These are phyloP conservation scores for Lamellibrachia luymesi DNA, from an alignment of 1,140 invertebrate genomes.

Conservation along the genomic window DNA sequence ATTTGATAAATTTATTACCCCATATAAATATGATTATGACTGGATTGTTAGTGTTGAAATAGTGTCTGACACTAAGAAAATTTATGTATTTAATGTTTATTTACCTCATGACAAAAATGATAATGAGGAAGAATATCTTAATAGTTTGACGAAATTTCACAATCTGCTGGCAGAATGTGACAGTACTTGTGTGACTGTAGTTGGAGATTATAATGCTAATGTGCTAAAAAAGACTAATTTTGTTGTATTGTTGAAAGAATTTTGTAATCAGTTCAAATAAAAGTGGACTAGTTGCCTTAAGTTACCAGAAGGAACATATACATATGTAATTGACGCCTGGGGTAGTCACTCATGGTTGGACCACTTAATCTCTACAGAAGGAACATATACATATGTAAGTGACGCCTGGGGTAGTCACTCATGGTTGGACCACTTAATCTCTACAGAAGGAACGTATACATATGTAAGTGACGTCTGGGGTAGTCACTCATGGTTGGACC, in stretches of 20 bases:
- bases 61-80: constrained; percentile 7
- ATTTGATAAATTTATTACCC: constrained; percentile 18
- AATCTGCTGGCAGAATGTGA: constrained; percentile 3
- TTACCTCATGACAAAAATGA: constrained; percentile 13
- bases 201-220: constrained; percentile 18
- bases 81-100: constrained; percentile 17
- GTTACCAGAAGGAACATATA: constrained; percentile 16
- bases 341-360: constrained; percentile 13
- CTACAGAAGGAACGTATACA: too few relatives aligned
- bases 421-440: too few relatives aligned
- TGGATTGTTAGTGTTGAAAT: constrained; percentile 6
- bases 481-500: too few relatives aligned
- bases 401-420: too few relatives aligned
- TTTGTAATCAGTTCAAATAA: constrained; percentile 6
- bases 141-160: constrained; percentile 6
- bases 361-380: constrained; percentile 14
- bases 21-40: constrained; percentile 16
- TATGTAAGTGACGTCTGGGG: too few relatives aligned
- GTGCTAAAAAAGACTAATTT: constrained; percentile 10
- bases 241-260: constrained; percentile 16
- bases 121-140: constrained; percentile 10
- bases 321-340: constrained; percentile 10
- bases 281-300: constrained; percentile 13
- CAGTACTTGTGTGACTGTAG: background rate
- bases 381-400: background rate